phyloP scores from a whole-genome alignment of 2,113 vertebrate species.

The Cryptomyrus ogoouensis region DNA sequence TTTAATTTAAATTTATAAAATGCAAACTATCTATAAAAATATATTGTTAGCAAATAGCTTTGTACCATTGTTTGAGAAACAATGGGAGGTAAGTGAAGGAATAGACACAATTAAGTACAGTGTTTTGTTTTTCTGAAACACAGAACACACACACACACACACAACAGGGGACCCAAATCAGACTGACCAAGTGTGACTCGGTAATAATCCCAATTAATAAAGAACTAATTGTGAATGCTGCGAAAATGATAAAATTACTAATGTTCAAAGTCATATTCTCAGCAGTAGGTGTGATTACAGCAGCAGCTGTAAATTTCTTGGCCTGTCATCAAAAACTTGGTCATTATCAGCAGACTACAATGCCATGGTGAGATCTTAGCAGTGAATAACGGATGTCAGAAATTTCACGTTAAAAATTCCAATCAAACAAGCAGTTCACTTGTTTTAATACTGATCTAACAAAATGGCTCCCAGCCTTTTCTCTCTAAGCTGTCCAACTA shows the following conservation, averaged over 20 bases:
- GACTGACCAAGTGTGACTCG: background rate
- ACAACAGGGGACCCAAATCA: background rate
- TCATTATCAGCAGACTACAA: background rate
- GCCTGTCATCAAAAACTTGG: background rate
- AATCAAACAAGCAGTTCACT: background rate
- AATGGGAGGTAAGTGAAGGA: background rate
- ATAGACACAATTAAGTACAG: background rate
- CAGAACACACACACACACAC: background rate
- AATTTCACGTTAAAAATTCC: background rate
- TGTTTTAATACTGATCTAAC: background rate
- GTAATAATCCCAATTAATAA: background rate
- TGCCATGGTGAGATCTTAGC: background rate
- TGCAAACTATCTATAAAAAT: background rate
- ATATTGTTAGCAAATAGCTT: background rate
- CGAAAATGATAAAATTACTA: background rate
- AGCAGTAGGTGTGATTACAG: background rate
- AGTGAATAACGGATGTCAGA: background rate
- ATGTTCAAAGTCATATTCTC: background rate
- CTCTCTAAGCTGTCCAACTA: background rate
- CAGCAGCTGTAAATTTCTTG: background rate
- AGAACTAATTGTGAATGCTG: background rate
- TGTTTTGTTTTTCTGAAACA: background rate
- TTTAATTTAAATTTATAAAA: background rate
- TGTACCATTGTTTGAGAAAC: background rate
- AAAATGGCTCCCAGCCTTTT: background rate